Percentiles rank a stretch among this genome's conserved stretches.
Conservation (phyloP, 2,797 vertebrate genomes). For the Smutsia gigantea region DNA sequence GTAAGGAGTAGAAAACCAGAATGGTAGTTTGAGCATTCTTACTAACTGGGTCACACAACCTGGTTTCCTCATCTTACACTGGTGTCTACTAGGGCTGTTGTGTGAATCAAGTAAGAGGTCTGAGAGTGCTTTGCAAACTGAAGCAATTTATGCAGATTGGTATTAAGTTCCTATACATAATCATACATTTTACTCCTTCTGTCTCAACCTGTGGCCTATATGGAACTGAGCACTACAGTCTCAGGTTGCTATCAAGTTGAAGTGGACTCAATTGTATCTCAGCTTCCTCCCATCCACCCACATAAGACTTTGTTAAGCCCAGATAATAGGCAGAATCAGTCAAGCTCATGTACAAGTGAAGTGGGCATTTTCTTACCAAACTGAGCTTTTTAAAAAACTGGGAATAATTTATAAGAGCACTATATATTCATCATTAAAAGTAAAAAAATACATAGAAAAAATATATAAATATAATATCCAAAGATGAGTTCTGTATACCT, state of each 20-base stretch:
- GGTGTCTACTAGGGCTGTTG: background rate
- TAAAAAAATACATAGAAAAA: background rate
- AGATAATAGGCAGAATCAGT: background rate
- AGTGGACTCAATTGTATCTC: background rate
- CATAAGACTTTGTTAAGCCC: background rate
- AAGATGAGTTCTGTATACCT: background rate
- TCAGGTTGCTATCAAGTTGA: background rate
- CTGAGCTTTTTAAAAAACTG: background rate
- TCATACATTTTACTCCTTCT: background rate
- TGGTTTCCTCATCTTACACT: background rate
- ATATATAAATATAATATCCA: background rate
- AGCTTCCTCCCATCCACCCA: background rate
- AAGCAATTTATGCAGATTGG: background rate
- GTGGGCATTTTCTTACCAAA: background rate
- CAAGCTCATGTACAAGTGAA: background rate
- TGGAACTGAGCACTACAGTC: background rate
- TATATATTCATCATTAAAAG: background rate
- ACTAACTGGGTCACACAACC: background rate
- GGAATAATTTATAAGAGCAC: background rate
- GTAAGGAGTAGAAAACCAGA: background rate
- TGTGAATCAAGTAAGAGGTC: background rate
- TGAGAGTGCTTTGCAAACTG: background rate
- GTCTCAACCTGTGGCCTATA: background rate
- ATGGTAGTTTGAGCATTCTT: background rate
- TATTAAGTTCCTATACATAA: background rate